Percentiles rank a stretch among this genome's conserved stretches.
Conservation (phyloP, 2,113 vertebrate species). For the Bucco capensis region DNA sequence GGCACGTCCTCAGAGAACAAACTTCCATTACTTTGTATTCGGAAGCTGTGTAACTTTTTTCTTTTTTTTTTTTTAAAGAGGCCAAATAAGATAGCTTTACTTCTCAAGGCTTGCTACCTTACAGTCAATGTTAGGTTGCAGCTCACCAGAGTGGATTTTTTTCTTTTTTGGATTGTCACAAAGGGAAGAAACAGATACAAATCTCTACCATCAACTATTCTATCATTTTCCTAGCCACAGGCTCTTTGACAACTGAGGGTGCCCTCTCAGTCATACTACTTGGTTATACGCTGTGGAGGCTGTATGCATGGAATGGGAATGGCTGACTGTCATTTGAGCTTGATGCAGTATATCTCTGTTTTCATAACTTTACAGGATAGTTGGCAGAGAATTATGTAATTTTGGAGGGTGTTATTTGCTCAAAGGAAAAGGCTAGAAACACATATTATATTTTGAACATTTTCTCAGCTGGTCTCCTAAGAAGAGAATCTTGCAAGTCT, state of each 20-base stretch:
- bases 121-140: neutral
- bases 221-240: neutral
- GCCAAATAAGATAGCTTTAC: neutral
- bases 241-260: too few relatives aligned
- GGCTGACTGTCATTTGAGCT: neutral
- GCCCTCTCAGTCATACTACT: neutral
- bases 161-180: neutral
- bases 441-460: neutral
- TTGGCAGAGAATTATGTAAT: neutral
- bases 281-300: neutral
- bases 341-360: neutral
- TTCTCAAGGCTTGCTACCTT: neutral
- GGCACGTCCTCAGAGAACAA: neutral
- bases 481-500: neutral
- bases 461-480: neutral
- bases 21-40: neutral
- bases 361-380: neutral
- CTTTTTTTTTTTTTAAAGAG: too few relatives aligned
- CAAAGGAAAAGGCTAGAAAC: neutral
- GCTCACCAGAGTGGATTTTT: neutral
- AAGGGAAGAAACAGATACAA: neutral
- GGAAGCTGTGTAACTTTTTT: neutral
- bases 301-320: neutral
- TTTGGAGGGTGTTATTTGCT: neutral
- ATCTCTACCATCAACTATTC: neutral